Percentiles rank a stretch among this genome's conserved stretches.
phyloP scores from a whole-genome alignment of 2,888 invertebrate genomes.

The Perizoma affinitatum region DNA sequence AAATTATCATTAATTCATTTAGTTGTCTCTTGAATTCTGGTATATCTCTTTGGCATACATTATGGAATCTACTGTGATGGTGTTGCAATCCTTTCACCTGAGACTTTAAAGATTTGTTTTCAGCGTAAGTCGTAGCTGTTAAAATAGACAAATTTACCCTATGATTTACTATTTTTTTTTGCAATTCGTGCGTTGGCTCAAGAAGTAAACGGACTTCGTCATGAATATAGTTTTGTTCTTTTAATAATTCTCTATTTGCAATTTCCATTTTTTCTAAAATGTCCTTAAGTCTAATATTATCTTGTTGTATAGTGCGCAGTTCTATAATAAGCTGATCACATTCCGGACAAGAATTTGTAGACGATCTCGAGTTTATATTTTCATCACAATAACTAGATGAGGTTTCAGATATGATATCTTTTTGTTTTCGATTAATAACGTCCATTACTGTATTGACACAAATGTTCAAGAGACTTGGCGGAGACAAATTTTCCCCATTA shows the following conservation, averaged over 20 bases:
- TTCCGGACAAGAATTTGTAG: constrained; percentile 40
- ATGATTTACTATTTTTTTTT: constrained; percentile 70
- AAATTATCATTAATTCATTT: constrained; percentile 57
- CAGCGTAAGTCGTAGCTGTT: constrained; percentile 74
- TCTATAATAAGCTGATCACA: constrained; percentile 48
- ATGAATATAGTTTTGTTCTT: constrained; percentile 59
- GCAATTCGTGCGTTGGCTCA: constrained; percentile 62
- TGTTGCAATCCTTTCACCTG: constrained; percentile 72
- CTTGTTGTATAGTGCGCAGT: constrained; percentile 41
- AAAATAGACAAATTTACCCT: constrained; percentile 72
- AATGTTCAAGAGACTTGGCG: constrained; percentile 66
- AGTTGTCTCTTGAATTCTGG: constrained; percentile 69
- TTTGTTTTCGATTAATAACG: constrained; percentile 51
- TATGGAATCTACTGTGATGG: constrained; percentile 67
- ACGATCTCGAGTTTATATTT: constrained; percentile 34
- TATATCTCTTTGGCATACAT: constrained; percentile 72
- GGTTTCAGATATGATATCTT: constrained; percentile 41
- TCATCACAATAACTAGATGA: constrained; percentile 41
- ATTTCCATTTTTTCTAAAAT: constrained; percentile 50
- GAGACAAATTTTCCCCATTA: constrained; percentile 45
- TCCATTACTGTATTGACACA: constrained; percentile 65
- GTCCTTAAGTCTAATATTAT: constrained; percentile 52
- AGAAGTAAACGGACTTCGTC: constrained; percentile 62
- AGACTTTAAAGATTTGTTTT: constrained; percentile 70
- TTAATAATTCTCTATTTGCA: constrained; percentile 52